phyloP scores from a whole-genome alignment of 2,888 invertebrate species.

The Drosophila dives region DNA sequence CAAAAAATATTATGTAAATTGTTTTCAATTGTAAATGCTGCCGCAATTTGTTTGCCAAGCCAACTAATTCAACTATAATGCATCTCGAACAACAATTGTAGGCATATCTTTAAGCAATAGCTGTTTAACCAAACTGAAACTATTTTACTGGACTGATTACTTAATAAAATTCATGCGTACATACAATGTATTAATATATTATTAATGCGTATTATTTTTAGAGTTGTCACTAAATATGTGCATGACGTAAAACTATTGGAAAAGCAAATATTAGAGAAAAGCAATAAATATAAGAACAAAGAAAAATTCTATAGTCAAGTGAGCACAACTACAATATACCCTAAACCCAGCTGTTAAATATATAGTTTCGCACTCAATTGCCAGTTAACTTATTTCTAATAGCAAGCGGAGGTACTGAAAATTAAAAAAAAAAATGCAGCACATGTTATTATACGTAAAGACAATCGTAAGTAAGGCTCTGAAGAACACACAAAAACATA shows the following conservation, averaged over 20 bases:
- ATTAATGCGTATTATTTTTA: background rate
- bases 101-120: conserved; percentile 18
- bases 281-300: conserved; percentile 30
- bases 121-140: conserved; percentile 31
- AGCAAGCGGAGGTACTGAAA: no score
- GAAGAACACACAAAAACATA: no score
- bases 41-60: conserved; percentile 8
- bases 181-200: background rate
- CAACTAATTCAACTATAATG: conserved; percentile 37
- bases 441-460: no score
- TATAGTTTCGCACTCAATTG: no score
- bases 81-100: conserved; percentile 11
- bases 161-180: conserved; percentile 16
- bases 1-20: background rate
- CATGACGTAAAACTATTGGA: conserved; percentile 20
- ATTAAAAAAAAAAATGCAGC: conserved; percentile 23
- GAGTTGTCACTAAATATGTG: conserved; percentile 38
- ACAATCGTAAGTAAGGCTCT: no score
- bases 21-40: conserved; percentile 3
- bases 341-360: no score
- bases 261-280: conserved; percentile 40
- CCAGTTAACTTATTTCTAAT: no score
- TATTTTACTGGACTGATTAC: conserved; percentile 23
- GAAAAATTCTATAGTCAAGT: no score
- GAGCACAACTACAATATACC: no score